Conservation (phyloP, 2,888 invertebrate genomes). For the Stegana nigrithorax region DNA sequence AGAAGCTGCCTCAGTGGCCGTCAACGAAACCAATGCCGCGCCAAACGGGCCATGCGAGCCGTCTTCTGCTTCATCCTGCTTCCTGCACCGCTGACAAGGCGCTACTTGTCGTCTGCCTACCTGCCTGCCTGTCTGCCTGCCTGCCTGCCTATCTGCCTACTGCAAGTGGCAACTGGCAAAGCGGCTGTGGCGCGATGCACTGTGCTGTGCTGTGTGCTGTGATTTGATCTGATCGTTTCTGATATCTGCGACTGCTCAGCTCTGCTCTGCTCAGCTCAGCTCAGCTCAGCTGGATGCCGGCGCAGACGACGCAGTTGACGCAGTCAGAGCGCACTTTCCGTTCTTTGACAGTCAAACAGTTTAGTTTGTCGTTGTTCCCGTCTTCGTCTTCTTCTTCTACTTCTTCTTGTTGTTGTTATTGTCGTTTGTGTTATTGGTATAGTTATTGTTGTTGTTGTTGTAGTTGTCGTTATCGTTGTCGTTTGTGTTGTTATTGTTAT, state of each 20-base stretch:
- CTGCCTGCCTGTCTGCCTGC: too few relatives aligned
- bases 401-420: not conserved
- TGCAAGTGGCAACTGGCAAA: too few relatives aligned
- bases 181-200: too few relatives aligned
- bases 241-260: conserved; percentile 2
- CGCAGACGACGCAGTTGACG: too few relatives aligned
- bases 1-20: not conserved
- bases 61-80: too few relatives aligned
- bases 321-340: not conserved
- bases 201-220: not conserved
- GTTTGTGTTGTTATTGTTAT: not conserved
- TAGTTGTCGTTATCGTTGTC: not conserved
- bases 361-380: too few relatives aligned
- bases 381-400: not conserved
- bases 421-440: not conserved
- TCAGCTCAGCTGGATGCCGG: not conserved
- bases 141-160: too few relatives aligned
- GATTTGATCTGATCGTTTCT: not conserved
- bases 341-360: not conserved
- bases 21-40: too few relatives aligned
- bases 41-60: too few relatives aligned
- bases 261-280: too few relatives aligned
- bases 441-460: not conserved
- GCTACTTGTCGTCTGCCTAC: too few relatives aligned
- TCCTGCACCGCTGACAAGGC: too few relatives aligned